Conservation (phyloP, 30 jellyfish, hydroid and myxozoan species). For the Chrysaora quinquecirrha region DNA sequence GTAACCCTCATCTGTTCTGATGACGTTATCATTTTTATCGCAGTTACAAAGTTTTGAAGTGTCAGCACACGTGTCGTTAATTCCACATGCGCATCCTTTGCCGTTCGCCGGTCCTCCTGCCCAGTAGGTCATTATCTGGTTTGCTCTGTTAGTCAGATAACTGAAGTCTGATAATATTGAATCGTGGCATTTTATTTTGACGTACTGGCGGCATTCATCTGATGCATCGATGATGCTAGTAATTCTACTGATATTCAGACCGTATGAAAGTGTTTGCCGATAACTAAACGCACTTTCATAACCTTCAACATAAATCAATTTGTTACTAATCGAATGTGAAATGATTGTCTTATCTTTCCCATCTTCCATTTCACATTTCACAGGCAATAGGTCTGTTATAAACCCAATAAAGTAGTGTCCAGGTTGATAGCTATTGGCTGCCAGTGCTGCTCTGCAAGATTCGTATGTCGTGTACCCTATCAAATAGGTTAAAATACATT, state of each 20-base stretch:
- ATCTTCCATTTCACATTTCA: neutral
- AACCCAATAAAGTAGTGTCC: neutral
- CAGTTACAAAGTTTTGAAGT: neutral
- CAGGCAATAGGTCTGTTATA: no score
- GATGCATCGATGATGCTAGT: neutral
- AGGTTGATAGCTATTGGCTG: no score
- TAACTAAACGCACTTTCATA: no score
- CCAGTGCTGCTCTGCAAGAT: no score
- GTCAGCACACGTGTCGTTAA: neutral
- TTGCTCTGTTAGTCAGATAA: constrained; percentile 18
- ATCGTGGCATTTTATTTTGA: neutral
- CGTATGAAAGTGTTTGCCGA: neutral
- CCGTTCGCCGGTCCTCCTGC: constrained; percentile 4
- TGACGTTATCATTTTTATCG: neutral
- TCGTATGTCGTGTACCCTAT: no score
- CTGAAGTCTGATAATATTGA: neutral
- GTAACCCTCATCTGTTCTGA: neutral
- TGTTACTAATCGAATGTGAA: no score
- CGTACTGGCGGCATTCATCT: neutral
- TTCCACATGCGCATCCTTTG: constrained; percentile 3
- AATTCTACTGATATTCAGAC: neutral
- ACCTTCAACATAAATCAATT: no score
- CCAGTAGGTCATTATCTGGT: constrained; percentile 25
- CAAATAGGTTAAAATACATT: no score
- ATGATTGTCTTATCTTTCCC: neutral